phyloP scores from a whole-genome alignment of 2,113 vertebrate genomes.

The Coturnix japonica region DNA sequence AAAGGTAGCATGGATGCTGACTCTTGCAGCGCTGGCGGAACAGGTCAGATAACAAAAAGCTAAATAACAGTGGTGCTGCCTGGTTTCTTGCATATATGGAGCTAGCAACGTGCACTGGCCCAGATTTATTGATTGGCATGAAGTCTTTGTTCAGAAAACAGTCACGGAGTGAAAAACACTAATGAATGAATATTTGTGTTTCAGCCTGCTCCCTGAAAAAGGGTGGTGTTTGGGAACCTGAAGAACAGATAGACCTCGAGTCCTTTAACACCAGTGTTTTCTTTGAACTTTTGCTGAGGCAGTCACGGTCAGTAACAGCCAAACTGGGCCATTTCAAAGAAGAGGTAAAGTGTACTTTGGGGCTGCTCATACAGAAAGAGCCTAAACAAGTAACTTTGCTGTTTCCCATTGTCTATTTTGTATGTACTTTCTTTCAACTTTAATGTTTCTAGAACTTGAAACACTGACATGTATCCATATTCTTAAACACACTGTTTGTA shows the following conservation, averaged over 20 bases:
- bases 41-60: neutral
- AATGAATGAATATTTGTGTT: neutral
- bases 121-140: rapidly evolving
- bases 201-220: neutral
- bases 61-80: neutral
- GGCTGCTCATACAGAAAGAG: neutral
- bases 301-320: constrained; percentile 84
- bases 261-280: constrained; percentile 86
- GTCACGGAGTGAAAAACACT: rapidly evolving
- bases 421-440: neutral
- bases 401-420: rapidly evolving
- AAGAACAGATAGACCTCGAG: constrained; percentile 87
- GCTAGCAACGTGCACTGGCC: neutral
- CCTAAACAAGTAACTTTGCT: rapidly evolving
- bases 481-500: neutral
- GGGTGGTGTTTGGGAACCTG: constrained; percentile 81
- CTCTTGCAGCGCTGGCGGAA: neutral
- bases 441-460: rapidly evolving
- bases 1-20: neutral
- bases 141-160: neutral
- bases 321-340: constrained; percentile 83
- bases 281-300: constrained; percentile 84
- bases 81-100: neutral
- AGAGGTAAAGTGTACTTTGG: constrained; percentile 75
- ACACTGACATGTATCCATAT: too few relatives aligned